A percentile compares a stretch with the other conserved stretches of the same genome.
These are phyloP conservation scores for Ameiurus melas DNA, from an alignment of 2,113 vertebrate genomes.

Conservation along the genomic window DNA sequence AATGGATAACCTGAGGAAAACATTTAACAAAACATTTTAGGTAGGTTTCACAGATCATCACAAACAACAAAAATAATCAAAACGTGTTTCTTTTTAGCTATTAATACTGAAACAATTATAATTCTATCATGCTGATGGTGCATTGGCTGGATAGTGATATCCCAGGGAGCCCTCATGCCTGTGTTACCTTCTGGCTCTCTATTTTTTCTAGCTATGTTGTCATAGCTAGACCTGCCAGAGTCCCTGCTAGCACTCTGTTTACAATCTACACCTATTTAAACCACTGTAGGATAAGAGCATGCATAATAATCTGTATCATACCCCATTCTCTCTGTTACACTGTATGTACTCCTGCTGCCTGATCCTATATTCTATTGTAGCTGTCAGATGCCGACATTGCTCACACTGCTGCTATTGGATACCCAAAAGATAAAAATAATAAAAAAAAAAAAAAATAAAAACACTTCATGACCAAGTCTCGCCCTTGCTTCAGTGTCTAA, in stretches of 20 bases:
- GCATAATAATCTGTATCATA: not conserved
- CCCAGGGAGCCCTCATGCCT: not conserved
- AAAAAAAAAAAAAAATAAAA: not conserved
- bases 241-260: not conserved
- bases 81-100: not conserved
- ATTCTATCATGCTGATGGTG: not conserved
- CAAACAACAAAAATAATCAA: not conserved
- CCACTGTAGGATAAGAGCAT: not conserved
- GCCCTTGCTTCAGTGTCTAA: not conserved
- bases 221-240: not conserved
- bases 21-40: not conserved
- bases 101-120: constrained; percentile 8
- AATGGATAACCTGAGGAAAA: not conserved
- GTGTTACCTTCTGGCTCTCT: constrained; percentile 3
- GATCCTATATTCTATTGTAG: not conserved
- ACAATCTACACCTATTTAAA: not conserved
- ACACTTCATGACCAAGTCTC: not conserved
- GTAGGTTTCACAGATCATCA: not conserved
- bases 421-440: not conserved
- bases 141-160: not conserved
- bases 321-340: not conserved
- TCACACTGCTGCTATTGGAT: not conserved
- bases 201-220: not conserved
- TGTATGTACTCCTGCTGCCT: not conserved
- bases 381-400: not conserved